Base-by-base conservation (phyloP, 2,113 vertebrate species). In the Calyptomena viridis region DNA sequence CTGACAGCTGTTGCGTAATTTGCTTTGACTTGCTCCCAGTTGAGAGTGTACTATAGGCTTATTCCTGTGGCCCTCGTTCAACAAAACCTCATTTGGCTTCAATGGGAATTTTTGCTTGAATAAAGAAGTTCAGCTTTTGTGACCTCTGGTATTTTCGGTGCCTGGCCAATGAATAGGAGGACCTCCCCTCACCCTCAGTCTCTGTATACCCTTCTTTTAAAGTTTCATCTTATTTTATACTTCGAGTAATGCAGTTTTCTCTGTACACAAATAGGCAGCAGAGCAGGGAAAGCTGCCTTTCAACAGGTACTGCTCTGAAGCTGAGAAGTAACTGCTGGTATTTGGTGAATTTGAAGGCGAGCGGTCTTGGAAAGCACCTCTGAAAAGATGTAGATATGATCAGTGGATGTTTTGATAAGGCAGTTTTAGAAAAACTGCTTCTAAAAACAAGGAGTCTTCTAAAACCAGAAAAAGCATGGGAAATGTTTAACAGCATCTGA, bases 1-100 rank as follows among this genome's bases (percentile, higher is more conserved):
- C 90, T 87, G 79, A 63, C 15, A 55, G 94, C 89, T 42, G 10
- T 97, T 97, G 94, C 23, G 17, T 97, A 98, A 96, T 84, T 83
- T 20, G 75, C 93, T 96, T 96, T 93, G 87, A 96, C 91, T 96
- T 84, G 40, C 56, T 95, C 88, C 87, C 80, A 69, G 92, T 87
- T 12, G 39, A 89, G 88, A 95, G 72, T 44, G 25, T 91, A 74
- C 91, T 90, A 6, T 60, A 62, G 80, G 13, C 59, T 94, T 72
- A 18, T 85, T 95, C 39, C 66, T 80, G 69, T 92, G 84, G 85
- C 80, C 71, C 53, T 86, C 40, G 39, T 53, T 93, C 84, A 89
- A 77, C 75, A 88, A 87, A 92, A 68, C 49, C 39, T 92, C 75
- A 39, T 85, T 93, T 93, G 66, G 69, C 66, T 90, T 94, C 73